phyloP scores from a whole-genome alignment of 2,113 vertebrate species.

The Apistogramma diplotaenia region DNA sequence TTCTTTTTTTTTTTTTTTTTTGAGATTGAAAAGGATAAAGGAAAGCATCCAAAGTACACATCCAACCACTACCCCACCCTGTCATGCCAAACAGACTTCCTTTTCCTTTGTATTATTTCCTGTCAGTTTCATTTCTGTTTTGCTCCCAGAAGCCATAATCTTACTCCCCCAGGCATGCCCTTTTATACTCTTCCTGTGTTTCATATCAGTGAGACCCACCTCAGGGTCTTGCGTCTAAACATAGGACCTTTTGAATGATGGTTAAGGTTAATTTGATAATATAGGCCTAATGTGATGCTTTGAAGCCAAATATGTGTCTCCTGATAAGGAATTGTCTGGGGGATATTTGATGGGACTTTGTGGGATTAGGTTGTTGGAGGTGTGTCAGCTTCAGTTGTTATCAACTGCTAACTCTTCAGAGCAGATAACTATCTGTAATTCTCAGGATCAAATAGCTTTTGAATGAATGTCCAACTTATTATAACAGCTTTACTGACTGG shows the following conservation, averaged over 20 bases:
- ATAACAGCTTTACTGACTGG: not conserved
- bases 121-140: constrained; percentile 35
- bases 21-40: not conserved
- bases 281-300: not conserved
- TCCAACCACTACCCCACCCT: not conserved
- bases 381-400: not conserved
- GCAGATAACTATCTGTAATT: not conserved
- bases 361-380: not conserved
- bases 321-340: constrained; percentile 21
- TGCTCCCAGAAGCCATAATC: constrained; percentile 27
- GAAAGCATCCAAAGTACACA: not conserved
- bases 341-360: constrained; percentile 19
- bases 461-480: not conserved
- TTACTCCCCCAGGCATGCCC: not conserved
- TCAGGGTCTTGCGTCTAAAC: constrained; percentile 26
- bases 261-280: not conserved
- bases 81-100: constrained; percentile 51
- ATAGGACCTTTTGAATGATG: constrained; percentile 14
- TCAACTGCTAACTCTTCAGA: not conserved
- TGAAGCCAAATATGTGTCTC: not conserved
- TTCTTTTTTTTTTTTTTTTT: not conserved
- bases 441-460: not conserved
- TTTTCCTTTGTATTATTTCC: constrained; percentile 52
- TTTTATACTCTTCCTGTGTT: constrained; percentile 43
- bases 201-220: constrained; percentile 14